These are phyloP conservation scores for Glaucomys volans DNA, from an alignment of 2,113 vertebrate species.

Conservation along the genomic window DNA sequence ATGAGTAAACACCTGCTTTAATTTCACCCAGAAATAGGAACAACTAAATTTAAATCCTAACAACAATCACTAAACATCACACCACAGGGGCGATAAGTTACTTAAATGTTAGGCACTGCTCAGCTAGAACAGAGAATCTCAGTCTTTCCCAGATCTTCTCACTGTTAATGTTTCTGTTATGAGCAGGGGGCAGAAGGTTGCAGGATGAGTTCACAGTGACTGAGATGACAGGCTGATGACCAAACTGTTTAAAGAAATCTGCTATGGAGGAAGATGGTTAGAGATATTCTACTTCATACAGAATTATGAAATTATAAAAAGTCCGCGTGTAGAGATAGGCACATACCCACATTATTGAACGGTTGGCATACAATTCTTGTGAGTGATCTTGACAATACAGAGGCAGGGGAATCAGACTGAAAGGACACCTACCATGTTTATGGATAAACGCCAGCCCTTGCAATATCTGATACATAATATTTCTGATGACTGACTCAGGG, in stretches of 20 bases:
- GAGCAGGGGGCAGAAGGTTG: background rate
- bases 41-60: background rate
- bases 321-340: background rate
- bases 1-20: background rate
- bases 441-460: conserved; percentile 99
- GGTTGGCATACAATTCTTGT: background rate
- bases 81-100: background rate
- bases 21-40: background rate
- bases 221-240: background rate
- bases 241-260: background rate
- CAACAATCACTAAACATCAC: background rate
- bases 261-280: background rate
- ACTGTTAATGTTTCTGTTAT: background rate
- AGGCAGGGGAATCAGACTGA: background rate
- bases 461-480: conserved; percentile 99
- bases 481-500: conserved; percentile 98
- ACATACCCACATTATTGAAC: background rate
- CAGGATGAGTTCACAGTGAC: background rate
- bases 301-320: conserved; percentile 20
- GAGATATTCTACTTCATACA: background rate
- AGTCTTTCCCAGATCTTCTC: background rate
- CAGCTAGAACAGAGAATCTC: background rate
- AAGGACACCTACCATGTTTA: conserved; percentile 95
- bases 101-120: background rate
- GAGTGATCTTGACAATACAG: background rate